These are phyloP conservation scores for Rhegmatorhina hoffmannsi DNA, from an alignment of 2,113 vertebrate genomes.

Conservation along the genomic window DNA sequence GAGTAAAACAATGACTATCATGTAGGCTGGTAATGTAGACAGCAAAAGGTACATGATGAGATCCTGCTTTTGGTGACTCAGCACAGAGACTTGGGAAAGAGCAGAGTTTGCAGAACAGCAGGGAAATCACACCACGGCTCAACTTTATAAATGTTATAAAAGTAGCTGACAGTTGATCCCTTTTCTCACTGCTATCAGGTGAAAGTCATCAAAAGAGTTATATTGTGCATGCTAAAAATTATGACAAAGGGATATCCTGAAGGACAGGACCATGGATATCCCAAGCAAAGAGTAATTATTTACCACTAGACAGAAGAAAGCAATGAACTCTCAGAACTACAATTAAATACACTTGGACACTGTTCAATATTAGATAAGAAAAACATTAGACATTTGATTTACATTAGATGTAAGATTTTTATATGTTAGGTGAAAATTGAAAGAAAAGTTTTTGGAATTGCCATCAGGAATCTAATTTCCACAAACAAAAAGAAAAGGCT, in stretches of 20 bases:
- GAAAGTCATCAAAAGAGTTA: not conserved
- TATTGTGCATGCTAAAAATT: not conserved
- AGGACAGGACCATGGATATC: slow-evolving; percentile 10
- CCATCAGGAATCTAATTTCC: not conserved
- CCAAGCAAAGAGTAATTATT: slow-evolving; percentile 61
- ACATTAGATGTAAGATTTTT: not conserved
- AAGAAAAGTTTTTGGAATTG: not conserved
- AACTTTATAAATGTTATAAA: not conserved
- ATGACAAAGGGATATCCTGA: not conserved
- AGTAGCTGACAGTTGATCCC: not conserved
- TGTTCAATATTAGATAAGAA: slow-evolving; percentile 5
- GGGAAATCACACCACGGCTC: not conserved
- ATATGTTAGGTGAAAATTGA: not conserved
- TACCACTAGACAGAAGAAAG: slow-evolving; percentile 22
- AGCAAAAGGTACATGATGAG: not conserved
- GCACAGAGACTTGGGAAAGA: not conserved
- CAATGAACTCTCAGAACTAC: not conserved
- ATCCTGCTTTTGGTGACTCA: slow-evolving; percentile 1
- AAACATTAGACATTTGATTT: not conserved
- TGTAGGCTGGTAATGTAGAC: not conserved
- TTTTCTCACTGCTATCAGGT: not conserved
- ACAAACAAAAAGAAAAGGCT: not conserved
- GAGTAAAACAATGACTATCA: not conserved
- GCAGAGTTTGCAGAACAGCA: slow-evolving; percentile 1
- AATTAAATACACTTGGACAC: not conserved